phyloP scores from a whole-genome alignment of 2,113 vertebrate species.

The Falco punctatus region DNA sequence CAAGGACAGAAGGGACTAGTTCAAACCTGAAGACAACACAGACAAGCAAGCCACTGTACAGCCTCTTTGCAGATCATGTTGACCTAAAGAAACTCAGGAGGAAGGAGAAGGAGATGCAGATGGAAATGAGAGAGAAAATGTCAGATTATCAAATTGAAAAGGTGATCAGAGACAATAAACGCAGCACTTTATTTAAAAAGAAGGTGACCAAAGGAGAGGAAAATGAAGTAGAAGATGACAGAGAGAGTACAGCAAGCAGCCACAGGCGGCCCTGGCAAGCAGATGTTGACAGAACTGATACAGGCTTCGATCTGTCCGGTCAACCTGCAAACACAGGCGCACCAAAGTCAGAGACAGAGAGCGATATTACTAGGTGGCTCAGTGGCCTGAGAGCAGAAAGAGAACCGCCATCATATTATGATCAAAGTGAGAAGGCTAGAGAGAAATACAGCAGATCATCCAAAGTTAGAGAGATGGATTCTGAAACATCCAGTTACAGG shows the following conservation, averaged over 20 bases:
- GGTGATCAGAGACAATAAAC: conserved; percentile 89
- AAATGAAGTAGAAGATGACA: conserved; percentile 45
- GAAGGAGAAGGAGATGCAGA: conserved; percentile 88
- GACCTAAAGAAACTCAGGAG: conserved; percentile 85
- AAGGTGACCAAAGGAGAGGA: conserved; percentile 84
- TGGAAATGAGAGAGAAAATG: conserved; percentile 89
- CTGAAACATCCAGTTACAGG: conserved; percentile 80
- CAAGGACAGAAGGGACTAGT: conserved; percentile 29
- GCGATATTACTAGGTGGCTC: conserved; percentile 86
- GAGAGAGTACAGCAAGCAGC: conserved; percentile 51
- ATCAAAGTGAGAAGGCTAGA: conserved; percentile 66
- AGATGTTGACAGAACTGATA: conserved; percentile 57
- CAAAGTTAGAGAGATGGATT: conserved; percentile 62
- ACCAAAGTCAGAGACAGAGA: conserved; percentile 61
- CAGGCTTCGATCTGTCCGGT: conserved; percentile 53
- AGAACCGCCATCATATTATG: conserved; percentile 62
- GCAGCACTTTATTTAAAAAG: conserved; percentile 94
- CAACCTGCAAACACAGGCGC: conserved; percentile 48
- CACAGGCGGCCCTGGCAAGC: background rate
- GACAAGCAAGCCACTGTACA: conserved; percentile 89
- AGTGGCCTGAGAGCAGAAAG: conserved; percentile 80
- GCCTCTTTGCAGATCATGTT: conserved; percentile 91
- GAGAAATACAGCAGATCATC: conserved; percentile 72
- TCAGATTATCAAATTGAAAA: conserved; percentile 88
- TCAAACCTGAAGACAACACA: conserved; percentile 77